phyloP scores from a whole-genome alignment of 2,888 invertebrate species.

The Lapara coniferarum region DNA sequence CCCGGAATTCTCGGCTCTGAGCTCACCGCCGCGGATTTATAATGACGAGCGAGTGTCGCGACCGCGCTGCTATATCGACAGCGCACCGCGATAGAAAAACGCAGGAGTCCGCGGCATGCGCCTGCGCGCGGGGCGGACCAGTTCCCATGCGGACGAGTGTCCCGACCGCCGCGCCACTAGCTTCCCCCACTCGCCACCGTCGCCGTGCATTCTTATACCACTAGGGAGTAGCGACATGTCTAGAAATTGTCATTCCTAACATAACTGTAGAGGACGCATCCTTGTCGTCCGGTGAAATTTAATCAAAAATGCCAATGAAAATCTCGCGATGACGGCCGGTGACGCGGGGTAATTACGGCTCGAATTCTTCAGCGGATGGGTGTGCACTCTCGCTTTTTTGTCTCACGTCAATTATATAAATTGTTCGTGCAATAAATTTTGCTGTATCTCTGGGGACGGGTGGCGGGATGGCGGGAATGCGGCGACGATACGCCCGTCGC shows the following conservation, averaged over 20 bases:
- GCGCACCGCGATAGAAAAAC: slow-evolving; percentile 19
- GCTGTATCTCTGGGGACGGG: slow-evolving; percentile 77
- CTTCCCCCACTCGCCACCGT: slow-evolving; percentile 40
- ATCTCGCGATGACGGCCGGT: slow-evolving; percentile 57
- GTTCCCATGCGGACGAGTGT: slow-evolving; percentile 59
- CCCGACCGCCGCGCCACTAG: slow-evolving; percentile 40
- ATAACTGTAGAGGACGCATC: slow-evolving; percentile 79
- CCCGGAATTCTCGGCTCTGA: slow-evolving; percentile 76
- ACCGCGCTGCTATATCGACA: slow-evolving; percentile 59
- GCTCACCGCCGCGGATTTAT: slow-evolving; percentile 79
- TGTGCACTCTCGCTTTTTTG: slow-evolving; percentile 80
- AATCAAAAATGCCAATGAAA: slow-evolving; percentile 73
- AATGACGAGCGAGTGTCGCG: slow-evolving; percentile 78
- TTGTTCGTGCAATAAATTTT: slow-evolving; percentile 82
- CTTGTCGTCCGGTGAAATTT: slow-evolving; percentile 66
- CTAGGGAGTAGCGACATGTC: slow-evolving; percentile 78
- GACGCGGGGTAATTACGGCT: slow-evolving; percentile 72
- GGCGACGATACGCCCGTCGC: slow-evolving; percentile 67
- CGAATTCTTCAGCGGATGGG: slow-evolving; percentile 70
- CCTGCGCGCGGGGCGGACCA: slow-evolving; percentile 45
- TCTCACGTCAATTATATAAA: slow-evolving; percentile 82
- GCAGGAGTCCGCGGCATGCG: slow-evolving; percentile 15
- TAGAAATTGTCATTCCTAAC: slow-evolving; percentile 81
- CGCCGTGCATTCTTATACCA: slow-evolving; percentile 56
- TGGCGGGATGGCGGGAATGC: slow-evolving; percentile 67